phyloP scores from a whole-genome alignment of 2,113 vertebrate genomes.

The Archilochus colubris region DNA sequence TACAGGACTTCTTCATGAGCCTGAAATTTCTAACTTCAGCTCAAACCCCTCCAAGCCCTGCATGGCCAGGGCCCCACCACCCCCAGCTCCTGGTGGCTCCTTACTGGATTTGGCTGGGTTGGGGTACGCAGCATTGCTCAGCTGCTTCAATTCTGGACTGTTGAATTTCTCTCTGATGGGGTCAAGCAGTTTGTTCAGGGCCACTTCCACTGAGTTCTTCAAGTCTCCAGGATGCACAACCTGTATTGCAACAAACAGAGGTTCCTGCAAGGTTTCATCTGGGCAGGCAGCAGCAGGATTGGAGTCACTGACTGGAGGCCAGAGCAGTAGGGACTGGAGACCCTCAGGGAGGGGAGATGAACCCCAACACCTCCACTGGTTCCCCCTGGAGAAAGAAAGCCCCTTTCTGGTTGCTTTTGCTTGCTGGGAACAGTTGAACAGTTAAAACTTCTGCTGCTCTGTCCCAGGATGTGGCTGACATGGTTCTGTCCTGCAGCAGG shows the following conservation, averaged over 20 bases:
- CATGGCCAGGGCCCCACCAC: neutral
- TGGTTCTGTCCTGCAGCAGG: neutral
- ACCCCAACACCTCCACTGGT: neutral
- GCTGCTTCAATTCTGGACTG: constrained; percentile 86
- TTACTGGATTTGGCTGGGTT: constrained; percentile 86
- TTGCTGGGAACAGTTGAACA: neutral
- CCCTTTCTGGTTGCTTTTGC: neutral
- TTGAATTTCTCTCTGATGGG: constrained; percentile 96
- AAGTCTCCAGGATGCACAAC: constrained; percentile 92
- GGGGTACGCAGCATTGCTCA: constrained; percentile 87
- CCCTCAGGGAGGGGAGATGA: neutral
- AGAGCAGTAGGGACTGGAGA: neutral
- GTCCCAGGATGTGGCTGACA: neutral
- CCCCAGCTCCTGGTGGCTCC: neutral
- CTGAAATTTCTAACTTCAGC: too few relatives aligned
- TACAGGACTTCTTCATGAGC: neutral
- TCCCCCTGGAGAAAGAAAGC: neutral
- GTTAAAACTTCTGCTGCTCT: neutral
- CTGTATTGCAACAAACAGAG: constrained; percentile 55
- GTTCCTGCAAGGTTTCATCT: neutral
- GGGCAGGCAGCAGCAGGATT: neutral
- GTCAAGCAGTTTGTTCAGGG: constrained; percentile 90
- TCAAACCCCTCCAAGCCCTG: too few relatives aligned
- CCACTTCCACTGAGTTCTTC: constrained; percentile 91
- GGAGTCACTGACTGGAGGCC: neutral